A percentile compares a stretch with the other conserved stretches of the same genome.
These are phyloP conservation scores for Pachypsylla venusta DNA, from an alignment of 1,140 invertebrate species.

Conservation along the genomic window DNA sequence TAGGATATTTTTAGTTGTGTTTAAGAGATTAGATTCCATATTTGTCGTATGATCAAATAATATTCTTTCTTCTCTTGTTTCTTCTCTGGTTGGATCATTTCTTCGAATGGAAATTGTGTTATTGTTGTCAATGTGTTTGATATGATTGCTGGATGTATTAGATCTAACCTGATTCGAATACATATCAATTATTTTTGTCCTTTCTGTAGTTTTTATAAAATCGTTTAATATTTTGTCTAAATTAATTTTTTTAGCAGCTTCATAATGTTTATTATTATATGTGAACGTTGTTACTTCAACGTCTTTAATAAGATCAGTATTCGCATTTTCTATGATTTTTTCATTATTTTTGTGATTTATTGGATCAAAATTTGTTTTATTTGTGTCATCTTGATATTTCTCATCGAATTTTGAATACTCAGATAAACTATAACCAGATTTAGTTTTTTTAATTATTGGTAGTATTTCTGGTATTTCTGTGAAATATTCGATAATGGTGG, in stretches of 20 bases:
- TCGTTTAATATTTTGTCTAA: not conserved
- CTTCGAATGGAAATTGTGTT: no score
- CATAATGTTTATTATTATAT: not conserved
- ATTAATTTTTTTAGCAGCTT: not conserved
- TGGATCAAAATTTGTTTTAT: no score
- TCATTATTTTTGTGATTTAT: not conserved
- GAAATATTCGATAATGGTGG: not conserved
- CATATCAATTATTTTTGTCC: no score
- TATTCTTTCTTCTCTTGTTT: not conserved
- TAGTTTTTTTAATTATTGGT: no score
- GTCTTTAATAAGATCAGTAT: not conserved
- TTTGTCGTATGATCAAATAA: not conserved
- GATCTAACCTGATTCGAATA: no score
- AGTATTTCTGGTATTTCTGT: not conserved
- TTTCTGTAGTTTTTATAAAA: not conserved
- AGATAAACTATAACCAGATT: no score
- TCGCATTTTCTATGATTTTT: slow-evolving; percentile 2
- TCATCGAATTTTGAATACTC: no score
- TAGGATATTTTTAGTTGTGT: not conserved
- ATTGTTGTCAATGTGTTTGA: no score
- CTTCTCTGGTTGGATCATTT: no score
- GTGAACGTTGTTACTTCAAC: not conserved
- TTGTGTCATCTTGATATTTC: no score
- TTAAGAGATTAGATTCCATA: not conserved
- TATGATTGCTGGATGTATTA: no score